Evolutionary conservation across 1,140 invertebrate species (phyloP), one percentile per base, ranked within the genome.

Genomic region (Eupeodes corollae): DNA sequence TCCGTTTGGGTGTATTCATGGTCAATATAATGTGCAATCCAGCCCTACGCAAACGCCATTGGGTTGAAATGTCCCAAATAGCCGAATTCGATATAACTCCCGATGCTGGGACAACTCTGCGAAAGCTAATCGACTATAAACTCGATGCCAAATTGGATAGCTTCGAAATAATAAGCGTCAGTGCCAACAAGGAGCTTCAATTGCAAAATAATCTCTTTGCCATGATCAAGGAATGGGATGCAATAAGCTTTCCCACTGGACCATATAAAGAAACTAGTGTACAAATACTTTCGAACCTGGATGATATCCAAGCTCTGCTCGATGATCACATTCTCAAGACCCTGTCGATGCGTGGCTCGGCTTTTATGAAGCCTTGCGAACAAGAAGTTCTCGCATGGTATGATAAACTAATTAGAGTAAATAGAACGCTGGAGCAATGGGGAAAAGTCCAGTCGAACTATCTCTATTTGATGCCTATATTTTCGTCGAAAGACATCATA

Each of bases 391-490:
- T 77, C 59, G 74, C 77, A 1, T 94, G 90, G 86, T 93, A 92
- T 64, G 78, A 81, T 15, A 84, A 82, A 59, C 74, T 94, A 26
- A 73, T 80, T 38, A 68, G 84, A 37, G 79, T 91, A 0, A 86
- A 90, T 63, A 73, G 74, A 35, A 88, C 88, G 1, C 75, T 94
- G 12, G 86, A 92, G 54, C 83, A 88, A 64, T 94, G 90, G 90
- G 77, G 86, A 3, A 89, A 86, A 69, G 88, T 86, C 12, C 86
- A 90, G 68, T 77, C 82, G 33, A 87, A 89, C 52, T 96, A 89
- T 83, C 73, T 94, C n/a, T 93, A 95, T 67, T 72, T 96, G 19
- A 72, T 94, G 52, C 90, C 90, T 1, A 91, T 96, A 55, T 96
- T 96, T 70, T 88, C 86, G 3, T 93, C 90, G 1, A 88, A 90